These are phyloP conservation scores for Pseudachorutes palmiensis DNA, from an alignment of 1,140 invertebrate genomes.

Conservation along the genomic window DNA sequence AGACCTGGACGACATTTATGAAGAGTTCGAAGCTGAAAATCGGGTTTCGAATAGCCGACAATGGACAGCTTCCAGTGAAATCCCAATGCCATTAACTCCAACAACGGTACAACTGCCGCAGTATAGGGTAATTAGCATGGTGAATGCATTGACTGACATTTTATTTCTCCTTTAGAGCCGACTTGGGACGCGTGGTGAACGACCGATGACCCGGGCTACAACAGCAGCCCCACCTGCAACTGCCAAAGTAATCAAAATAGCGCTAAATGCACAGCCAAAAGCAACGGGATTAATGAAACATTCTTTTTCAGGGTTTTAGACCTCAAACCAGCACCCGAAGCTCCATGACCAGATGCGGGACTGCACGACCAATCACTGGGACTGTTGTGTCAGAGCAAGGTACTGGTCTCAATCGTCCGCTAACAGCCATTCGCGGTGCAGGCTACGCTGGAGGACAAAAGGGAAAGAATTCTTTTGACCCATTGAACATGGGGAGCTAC, in stretches of 20 bases:
- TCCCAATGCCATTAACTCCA: not conserved
- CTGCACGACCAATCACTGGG: not conserved
- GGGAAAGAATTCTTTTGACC: slow-evolving; percentile 60
- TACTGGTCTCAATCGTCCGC: slow-evolving; percentile 56
- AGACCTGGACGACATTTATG: not conserved
- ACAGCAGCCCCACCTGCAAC: not conserved
- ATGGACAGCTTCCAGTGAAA: not conserved
- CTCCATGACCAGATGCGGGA: not conserved
- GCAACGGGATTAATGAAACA: not conserved
- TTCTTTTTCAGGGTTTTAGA: not conserved
- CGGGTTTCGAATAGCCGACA: not conserved
- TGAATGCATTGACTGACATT: no score
- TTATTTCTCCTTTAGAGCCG: not conserved
- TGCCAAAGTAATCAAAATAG: not conserved
- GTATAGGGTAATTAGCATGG: no score
- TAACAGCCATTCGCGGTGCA: slow-evolving; percentile 86
- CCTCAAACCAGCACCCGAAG: not conserved
- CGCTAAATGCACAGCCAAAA: no score
- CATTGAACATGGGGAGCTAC: slow-evolving; percentile 48
- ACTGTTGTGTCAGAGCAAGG: not conserved
- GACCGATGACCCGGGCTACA: not conserved
- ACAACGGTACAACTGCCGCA: not conserved
- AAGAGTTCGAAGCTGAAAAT: not conserved
- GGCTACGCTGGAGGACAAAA: slow-evolving; percentile 68
- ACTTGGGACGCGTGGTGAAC: not conserved